Percentiles rank a stretch among this genome's conserved stretches.
These are phyloP conservation scores for Hydrophis major DNA, from an alignment of 2,797 vertebrate genomes.

Conservation along the genomic window DNA sequence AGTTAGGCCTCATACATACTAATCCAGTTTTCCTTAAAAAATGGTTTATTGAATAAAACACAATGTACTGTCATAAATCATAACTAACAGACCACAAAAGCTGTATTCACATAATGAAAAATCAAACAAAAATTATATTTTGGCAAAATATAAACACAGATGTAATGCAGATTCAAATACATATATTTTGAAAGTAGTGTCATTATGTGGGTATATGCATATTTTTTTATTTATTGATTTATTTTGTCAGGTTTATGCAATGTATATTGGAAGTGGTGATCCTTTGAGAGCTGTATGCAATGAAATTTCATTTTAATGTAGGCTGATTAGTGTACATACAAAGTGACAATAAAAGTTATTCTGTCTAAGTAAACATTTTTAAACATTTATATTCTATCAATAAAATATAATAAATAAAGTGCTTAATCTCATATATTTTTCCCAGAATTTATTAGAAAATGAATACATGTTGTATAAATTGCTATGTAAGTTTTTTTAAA, in stretches of 20 bases:
- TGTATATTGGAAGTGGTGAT: too few species aligned
- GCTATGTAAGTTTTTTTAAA: slow-evolving; percentile 17
- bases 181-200: neutral
- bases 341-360: too few species aligned
- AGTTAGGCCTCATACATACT: neutral
- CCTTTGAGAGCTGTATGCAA: too few species aligned
- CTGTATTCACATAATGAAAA: neutral
- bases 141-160: neutral
- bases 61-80: neutral
- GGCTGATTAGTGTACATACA: too few species aligned
- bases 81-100: neutral
- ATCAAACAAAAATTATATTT: neutral
- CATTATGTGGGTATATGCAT: too few species aligned
- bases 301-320: too few species aligned
- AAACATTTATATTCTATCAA: neutral
- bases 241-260: too few species aligned
- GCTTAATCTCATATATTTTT: neutral
- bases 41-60: neutral
- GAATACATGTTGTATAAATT: neutral
- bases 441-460: neutral
- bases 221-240: too few species aligned
- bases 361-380: neutral
- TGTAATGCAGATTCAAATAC: neutral
- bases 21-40: neutral
- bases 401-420: neutral